These are phyloP conservation scores for Oscheius sp. DNA, from an alignment of 2,888 invertebrate genomes.

Conservation along the genomic window DNA sequence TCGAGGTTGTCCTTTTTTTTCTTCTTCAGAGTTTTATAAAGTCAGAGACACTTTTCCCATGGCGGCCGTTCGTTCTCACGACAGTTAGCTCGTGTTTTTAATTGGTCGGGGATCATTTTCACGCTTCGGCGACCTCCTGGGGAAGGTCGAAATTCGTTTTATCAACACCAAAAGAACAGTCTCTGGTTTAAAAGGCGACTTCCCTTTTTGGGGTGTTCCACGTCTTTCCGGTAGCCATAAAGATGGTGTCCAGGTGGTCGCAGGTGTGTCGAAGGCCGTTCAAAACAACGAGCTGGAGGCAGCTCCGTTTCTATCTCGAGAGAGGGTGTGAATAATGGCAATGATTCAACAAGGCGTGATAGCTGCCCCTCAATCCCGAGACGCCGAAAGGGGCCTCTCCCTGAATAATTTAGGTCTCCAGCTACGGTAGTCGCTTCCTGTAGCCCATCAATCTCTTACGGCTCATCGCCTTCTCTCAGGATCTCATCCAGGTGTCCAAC, in stretches of 20 bases:
- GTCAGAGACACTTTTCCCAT: constrained; percentile 1
- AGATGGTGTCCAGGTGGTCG: constrained; percentile 16
- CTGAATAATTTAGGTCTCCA: constrained; percentile 17
- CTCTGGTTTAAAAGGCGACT: not conserved
- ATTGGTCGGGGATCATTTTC: constrained; percentile 36
- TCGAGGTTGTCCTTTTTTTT: not conserved
- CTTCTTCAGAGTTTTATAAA: not conserved
- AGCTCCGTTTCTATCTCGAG: not conserved
- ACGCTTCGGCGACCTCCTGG: constrained; percentile 25
- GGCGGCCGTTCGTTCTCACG: constrained; percentile 9
- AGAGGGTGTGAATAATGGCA: constrained; percentile 27
- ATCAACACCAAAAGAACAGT: not conserved
- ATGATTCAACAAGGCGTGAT: constrained; percentile 33
- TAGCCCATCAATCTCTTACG: constrained; percentile 33
- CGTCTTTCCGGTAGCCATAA: constrained; percentile 9
- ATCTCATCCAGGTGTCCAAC: not conserved
- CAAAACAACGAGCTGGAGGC: constrained; percentile 21
- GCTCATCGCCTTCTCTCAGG: constrained; percentile 16
- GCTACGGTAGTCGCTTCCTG: constrained; percentile 35
- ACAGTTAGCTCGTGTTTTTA: constrained; percentile 19
- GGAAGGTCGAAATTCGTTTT: constrained; percentile 12
- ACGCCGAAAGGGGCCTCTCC: constrained; percentile 24
- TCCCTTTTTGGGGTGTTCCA: not conserved
- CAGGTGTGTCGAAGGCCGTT: constrained; percentile 32
- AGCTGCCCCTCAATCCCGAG: constrained; percentile 32